These are phyloP conservation scores for Eupithecia exiguata DNA, from an alignment of 2,888 invertebrate genomes.

Conservation along the genomic window DNA sequence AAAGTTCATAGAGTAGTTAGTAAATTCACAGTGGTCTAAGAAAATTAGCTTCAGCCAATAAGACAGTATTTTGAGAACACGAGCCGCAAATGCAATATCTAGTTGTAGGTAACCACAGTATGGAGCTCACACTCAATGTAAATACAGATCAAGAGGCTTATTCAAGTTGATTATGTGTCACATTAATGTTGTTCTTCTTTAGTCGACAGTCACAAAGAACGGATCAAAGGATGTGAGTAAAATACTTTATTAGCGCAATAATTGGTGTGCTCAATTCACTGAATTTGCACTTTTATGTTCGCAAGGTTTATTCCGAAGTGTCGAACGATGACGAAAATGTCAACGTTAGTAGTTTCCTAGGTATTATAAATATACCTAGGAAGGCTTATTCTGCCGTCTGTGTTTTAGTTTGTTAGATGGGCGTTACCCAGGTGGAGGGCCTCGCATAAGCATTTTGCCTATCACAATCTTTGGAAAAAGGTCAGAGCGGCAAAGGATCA, in stretches of 20 bases:
- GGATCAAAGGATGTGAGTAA: conserved; percentile 80
- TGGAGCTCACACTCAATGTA: conserved; percentile 51
- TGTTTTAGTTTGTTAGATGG: conserved; percentile 83
- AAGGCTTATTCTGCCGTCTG: conserved; percentile 53
- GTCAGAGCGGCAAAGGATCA: conserved; percentile 68
- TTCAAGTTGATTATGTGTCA: conserved; percentile 30
- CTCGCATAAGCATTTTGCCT: conserved; percentile 78
- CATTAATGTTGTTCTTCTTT: conserved; percentile 67
- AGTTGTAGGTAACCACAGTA: conserved; percentile 37
- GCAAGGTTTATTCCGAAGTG: conserved; percentile 47
- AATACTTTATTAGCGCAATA: conserved; percentile 44
- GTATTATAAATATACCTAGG: conserved; percentile 26
- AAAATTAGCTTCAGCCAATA: conserved; percentile 41
- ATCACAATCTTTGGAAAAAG: conserved; percentile 75
- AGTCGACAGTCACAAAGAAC: conserved; percentile 75
- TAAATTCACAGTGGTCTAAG: conserved; percentile 28
- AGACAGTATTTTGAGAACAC: conserved; percentile 31
- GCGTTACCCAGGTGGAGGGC: conserved; percentile 81
- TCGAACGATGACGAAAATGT: conserved; percentile 38
- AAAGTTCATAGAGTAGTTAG: conserved; percentile 47
- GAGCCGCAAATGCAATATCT: conserved; percentile 40
- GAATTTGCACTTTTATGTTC: conserved; percentile 48
- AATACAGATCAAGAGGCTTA: conserved; percentile 38
- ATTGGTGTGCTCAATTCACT: conserved; percentile 49
- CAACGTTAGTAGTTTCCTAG: conserved; percentile 31